These are phyloP conservation scores for Leptestheria dahalacensis DNA, from an alignment of 1,140 invertebrate genomes.

Conservation along the genomic window DNA sequence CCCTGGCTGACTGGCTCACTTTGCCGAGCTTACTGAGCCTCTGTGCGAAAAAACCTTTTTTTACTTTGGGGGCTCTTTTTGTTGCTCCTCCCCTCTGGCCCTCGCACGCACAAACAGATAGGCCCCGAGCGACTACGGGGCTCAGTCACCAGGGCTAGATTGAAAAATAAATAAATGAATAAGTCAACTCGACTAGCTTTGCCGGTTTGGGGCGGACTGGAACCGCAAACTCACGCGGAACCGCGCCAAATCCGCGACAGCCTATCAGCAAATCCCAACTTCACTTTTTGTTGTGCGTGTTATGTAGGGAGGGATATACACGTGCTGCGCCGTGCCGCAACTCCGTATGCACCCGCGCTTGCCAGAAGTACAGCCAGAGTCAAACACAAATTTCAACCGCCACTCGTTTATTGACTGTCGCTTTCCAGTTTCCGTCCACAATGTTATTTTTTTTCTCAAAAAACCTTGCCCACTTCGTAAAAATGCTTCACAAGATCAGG, in stretches of 20 bases:
- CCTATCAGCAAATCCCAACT: neutral
- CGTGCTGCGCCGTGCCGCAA: neutral
- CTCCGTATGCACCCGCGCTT: too few relatives aligned
- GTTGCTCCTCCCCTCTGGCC: neutral
- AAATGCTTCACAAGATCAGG: too few relatives aligned
- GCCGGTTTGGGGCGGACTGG: too few relatives aligned
- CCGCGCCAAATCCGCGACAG: neutral
- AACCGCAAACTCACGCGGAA: too few relatives aligned
- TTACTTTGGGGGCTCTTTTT: neutral
- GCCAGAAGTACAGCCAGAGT: neutral
- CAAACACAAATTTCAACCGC: neutral
- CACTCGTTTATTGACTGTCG: neutral
- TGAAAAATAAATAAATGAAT: neutral
- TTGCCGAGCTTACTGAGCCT: neutral
- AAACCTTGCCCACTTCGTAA: too few relatives aligned
- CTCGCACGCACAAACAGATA: neutral
- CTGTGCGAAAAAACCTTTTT: neutral
- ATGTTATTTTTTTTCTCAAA: too few relatives aligned
- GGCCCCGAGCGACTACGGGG: neutral
- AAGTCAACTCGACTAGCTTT: neutral
- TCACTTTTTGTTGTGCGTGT: neutral
- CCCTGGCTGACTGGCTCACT: neutral
- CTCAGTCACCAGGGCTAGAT: neutral
- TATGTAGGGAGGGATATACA: neutral
- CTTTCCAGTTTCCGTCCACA: neutral